Conservation (phyloP, 2,797 vertebrate genomes). For the Rhyacichthys aspro region DNA sequence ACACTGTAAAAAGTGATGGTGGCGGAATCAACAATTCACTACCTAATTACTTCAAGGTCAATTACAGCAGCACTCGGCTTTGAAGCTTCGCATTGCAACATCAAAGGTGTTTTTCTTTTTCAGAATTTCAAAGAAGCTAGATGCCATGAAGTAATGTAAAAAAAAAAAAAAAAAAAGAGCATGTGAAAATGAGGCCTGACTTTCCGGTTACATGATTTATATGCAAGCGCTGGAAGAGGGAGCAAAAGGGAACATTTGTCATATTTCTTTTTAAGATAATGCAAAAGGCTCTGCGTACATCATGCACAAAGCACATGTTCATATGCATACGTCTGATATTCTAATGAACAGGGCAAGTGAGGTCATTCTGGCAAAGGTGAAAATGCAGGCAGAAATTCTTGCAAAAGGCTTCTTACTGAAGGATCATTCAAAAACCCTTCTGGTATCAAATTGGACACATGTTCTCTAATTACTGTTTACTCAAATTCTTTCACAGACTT, state of each 20-base stretch:
- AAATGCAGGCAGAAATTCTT: not conserved
- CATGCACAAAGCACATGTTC: too few species aligned
- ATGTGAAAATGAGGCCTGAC: conserved; percentile 55
- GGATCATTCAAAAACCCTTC: conserved; percentile 15
- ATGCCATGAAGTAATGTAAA: conserved; percentile 53
- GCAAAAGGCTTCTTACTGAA: not conserved
- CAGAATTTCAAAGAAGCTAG: conserved; percentile 70
- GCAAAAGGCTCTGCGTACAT: conserved; percentile 21
- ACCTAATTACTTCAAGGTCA: conserved; percentile 76
- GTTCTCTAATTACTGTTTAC: conserved; percentile 25
- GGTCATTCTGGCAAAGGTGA: not conserved
- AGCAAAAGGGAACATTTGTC: conserved; percentile 33
- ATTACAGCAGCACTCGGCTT: conserved; percentile 65
- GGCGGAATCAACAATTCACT: conserved; percentile 63
- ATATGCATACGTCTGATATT: conserved; percentile 4
- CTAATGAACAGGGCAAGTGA: conserved; percentile 2
- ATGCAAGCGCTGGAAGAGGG: conserved; percentile 12
- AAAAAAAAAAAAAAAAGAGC: too few species aligned
- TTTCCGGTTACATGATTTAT: conserved; percentile 43
- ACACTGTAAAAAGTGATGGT: conserved; percentile 38
- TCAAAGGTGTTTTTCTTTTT: conserved; percentile 68
- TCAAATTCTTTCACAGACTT: conserved; percentile 12
- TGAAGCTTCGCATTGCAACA: conserved; percentile 73
- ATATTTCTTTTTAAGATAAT: conserved; percentile 43
- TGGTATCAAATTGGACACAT: conserved; percentile 23